phyloP scores from a whole-genome alignment of 2,113 vertebrate species.

The Macquaria ambigua region DNA sequence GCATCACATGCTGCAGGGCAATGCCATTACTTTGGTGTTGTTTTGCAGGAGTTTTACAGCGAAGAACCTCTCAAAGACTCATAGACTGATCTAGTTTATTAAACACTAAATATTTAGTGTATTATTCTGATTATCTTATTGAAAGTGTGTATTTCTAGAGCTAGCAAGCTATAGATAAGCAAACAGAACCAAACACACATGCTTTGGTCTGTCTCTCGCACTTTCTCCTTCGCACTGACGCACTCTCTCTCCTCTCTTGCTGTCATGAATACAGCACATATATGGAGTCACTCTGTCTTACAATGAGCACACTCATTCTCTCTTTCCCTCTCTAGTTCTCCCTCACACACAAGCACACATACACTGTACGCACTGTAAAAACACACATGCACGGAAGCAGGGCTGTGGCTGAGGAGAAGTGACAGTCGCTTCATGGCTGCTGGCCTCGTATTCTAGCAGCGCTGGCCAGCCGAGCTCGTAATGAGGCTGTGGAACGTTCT shows the following conservation, averaged over 20 bases:
- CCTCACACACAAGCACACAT: conserved; percentile 13
- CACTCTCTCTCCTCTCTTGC: not conserved
- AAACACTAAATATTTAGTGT: not conserved
- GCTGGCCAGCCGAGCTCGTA: conserved; percentile 61
- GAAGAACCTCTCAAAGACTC: not conserved
- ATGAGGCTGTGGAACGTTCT: conserved; percentile 67
- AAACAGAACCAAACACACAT: not conserved
- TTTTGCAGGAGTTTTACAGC: not conserved
- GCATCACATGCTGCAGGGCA: conserved; percentile 1
- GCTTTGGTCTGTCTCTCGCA: not conserved
- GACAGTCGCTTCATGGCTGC: conserved; percentile 76
- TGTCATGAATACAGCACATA: conserved; percentile 42
- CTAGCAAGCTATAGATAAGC: too few species aligned
- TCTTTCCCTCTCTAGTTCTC: conserved; percentile 4
- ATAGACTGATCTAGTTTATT: not conserved
- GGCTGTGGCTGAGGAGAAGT: conserved; percentile 68
- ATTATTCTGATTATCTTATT: not conserved
- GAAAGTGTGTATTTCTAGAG: not conserved
- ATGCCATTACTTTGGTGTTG: not conserved
- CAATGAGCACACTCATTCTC: conserved; percentile 14
- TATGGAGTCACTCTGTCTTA: conserved; percentile 23
- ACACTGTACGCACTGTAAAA: conserved; percentile 23
- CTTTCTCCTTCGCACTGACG: conserved; percentile 10
- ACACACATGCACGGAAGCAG: conserved; percentile 52
- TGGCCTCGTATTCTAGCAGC: conserved; percentile 59